Evolutionary conservation across 2,113 vertebrate genomes (phyloP), one percentile per base, ranked within the genome.

Genomic region (Embiotoca jacksoni): DNA sequence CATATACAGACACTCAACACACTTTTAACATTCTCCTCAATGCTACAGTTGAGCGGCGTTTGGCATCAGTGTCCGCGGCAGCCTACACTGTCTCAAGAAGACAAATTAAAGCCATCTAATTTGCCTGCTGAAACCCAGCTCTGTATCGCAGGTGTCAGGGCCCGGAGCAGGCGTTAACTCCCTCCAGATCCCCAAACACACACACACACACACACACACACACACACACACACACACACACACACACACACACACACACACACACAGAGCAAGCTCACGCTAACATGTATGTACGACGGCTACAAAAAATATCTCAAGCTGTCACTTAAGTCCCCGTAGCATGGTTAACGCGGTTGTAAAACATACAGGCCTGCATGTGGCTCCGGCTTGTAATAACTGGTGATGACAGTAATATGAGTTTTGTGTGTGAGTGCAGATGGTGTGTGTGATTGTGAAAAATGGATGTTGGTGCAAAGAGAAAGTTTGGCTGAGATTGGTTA

Each of bases 101-200:
- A 92, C 90, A 92, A 92, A 92, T 92, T 92, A 91, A 90, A 93
- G 82, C 83, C 86, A 86, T 84, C 87, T 87, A 91, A 91, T 93
- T 92, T 88, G 49, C 74, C 80, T 71, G 76, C 83, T 92, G 92
- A 94, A 93, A 91, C 87, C 82, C 76, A 30, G 78, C 78, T 92
- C 89, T 93, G 91, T 94, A 76, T 83, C 67, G 57, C 88, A 88
- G 91, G 91, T 92, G 91, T 88, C 73, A 76, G 47, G 76, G 76
- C 84, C 72, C 54, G 67, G 64, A 82, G 77, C 72, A 70, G 84
- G 80, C 84, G 67, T 88, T 90, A 90, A 90, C 90, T 87, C 85
- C 71, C 75, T 78, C 64, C 70, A 82, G 35, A 65, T 54, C 47
- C 60, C 50, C 33, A 47, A 53, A 64, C 58, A 70, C n/a, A 71